Conservation (phyloP, 1,140 invertebrate species). For the Panagrolaimus sp. region DNA sequence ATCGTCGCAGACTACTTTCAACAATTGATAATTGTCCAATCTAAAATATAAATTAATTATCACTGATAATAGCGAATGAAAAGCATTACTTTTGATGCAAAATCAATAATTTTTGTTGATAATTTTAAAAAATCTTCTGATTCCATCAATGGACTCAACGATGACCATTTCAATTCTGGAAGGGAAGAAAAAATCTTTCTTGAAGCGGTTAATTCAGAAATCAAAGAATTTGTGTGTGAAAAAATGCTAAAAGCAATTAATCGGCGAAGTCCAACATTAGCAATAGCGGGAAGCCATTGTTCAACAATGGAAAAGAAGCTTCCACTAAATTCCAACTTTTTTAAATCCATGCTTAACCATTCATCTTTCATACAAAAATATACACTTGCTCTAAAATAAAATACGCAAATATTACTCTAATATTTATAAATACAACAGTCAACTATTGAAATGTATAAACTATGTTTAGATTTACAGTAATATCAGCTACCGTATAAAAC, state of each 20-base stretch:
- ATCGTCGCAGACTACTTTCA: not conserved
- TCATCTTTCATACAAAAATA: constrained; percentile 8
- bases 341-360: not conserved
- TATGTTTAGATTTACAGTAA: too few species aligned
- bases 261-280: not conserved
- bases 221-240: not conserved
- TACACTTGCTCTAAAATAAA: not conserved
- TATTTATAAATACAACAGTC: too few species aligned
- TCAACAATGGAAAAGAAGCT: not conserved
- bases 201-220: not conserved
- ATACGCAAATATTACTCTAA: not conserved
- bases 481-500: too few species aligned
- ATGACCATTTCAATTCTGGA: not conserved
- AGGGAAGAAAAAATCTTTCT: not conserved
- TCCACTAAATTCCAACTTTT: not conserved
- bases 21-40: not conserved
- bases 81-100: not conserved
- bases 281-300: constrained; percentile 5
- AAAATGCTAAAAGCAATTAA: not conserved
- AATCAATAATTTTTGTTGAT: not conserved
- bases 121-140: not conserved
- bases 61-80: too few species aligned
- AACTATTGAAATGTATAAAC: too few species aligned
- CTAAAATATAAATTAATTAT: not conserved
- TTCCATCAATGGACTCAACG: not conserved